phyloP scores from a whole-genome alignment of 2,113 vertebrate species.

The Gopherus flavomarginatus region DNA sequence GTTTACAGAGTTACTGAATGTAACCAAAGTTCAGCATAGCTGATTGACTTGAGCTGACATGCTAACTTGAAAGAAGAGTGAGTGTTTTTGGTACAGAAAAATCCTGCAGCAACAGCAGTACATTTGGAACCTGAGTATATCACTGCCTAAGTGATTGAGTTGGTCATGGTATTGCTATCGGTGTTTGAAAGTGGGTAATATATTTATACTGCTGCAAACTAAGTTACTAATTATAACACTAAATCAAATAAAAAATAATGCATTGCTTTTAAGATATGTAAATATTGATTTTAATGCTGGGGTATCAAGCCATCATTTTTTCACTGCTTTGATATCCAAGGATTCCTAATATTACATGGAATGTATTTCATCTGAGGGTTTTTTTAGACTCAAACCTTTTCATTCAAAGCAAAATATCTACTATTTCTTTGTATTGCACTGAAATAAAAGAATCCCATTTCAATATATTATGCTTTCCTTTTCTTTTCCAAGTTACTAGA shows the following conservation, averaged over 20 bases:
- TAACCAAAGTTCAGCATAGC: slow-evolving; percentile 50
- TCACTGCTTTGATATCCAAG: slow-evolving; percentile 62
- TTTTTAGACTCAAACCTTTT: slow-evolving; percentile 45
- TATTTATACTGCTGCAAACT: slow-evolving; percentile 27
- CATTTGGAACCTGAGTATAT: neutral
- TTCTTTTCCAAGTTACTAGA: neutral
- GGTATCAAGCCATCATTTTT: slow-evolving; percentile 12
- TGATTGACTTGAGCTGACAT: neutral
- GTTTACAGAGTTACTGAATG: slow-evolving; percentile 38
- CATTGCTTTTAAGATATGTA: slow-evolving; percentile 47
- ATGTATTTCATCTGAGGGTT: slow-evolving; percentile 28
- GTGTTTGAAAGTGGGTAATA: neutral
- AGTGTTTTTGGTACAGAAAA: neutral
- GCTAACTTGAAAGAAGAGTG: neutral
- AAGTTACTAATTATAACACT: slow-evolving; percentile 35
- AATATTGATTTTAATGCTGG: slow-evolving; percentile 64
- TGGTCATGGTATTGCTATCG: neutral
- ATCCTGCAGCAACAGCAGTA: neutral
- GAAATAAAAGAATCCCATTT: slow-evolving; percentile 73
- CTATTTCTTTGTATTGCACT: slow-evolving; percentile 72
- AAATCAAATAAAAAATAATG: slow-evolving; percentile 24
- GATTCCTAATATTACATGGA: slow-evolving; percentile 41
- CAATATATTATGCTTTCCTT: slow-evolving; percentile 34
- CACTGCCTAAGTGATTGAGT: neutral
- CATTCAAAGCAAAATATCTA: slow-evolving; percentile 43